Evolutionary conservation across 2,797 vertebrate species (phyloP).

Genomic region (Aythya fuligula): DNA sequence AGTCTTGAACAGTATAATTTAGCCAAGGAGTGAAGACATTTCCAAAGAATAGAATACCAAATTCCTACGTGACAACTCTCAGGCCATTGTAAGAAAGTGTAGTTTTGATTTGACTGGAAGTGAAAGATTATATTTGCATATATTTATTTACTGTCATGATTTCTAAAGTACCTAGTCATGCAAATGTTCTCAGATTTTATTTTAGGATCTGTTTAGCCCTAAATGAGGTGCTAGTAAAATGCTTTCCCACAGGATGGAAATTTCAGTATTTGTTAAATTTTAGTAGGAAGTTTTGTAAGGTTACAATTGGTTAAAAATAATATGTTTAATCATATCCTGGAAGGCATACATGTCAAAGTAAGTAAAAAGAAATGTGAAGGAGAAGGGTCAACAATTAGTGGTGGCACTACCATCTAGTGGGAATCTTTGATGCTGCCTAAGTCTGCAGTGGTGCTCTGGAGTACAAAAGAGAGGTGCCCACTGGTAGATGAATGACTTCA

Average conservation of each 20-base stretch:
- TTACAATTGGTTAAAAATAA: neutral
- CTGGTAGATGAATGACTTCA: neutral
- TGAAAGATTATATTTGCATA: neutral
- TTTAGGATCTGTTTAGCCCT: neutral
- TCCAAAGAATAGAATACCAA: neutral
- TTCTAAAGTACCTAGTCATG: neutral
- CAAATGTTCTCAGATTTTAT: neutral
- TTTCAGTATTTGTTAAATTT: neutral
- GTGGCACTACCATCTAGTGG: conserved; percentile 39
- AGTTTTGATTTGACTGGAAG: neutral
- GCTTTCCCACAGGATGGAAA: neutral
- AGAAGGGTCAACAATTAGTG: neutral
- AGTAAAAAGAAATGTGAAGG: neutral
- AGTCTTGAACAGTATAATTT: neutral
- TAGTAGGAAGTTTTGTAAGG: neutral
- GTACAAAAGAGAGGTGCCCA: neutral
- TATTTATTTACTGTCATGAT: neutral
- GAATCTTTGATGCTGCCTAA: neutral
- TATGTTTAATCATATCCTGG: neutral
- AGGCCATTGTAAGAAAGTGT: neutral
- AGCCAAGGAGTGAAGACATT: neutral
- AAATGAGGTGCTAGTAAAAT: neutral
- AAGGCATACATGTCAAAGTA: neutral
- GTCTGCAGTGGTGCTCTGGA: neutral
- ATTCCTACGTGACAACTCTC: neutral